These are phyloP conservation scores for Ophion slaviceki DNA, from an alignment of 2,888 invertebrate genomes.

Conservation along the genomic window DNA sequence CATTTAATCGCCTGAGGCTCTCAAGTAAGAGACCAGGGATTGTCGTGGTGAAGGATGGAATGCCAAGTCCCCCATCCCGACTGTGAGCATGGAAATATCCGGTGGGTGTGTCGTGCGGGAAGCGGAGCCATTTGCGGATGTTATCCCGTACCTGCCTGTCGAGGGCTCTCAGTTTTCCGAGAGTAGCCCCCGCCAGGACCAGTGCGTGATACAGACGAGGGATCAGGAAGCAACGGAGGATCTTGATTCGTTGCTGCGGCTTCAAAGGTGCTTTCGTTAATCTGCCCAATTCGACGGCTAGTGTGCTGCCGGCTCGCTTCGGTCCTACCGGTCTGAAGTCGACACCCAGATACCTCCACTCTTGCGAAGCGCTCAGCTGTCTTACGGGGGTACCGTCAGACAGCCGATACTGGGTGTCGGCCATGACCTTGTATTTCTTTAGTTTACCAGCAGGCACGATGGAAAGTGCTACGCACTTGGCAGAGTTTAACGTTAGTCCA, in stretches of 20 bases:
- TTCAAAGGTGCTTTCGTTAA: conserved; percentile 21
- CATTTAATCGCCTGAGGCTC: not conserved
- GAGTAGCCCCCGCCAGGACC: not conserved
- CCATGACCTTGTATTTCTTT: conserved; percentile 20
- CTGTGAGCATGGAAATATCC: conserved; percentile 50
- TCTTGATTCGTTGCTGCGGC: conserved; percentile 63
- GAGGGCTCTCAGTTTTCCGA: conserved; percentile 36
- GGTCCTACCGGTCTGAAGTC: conserved; percentile 57
- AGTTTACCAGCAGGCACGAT: conserved; percentile 33
- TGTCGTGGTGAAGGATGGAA: conserved; percentile 45
- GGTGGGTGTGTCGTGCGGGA: conserved; percentile 53
- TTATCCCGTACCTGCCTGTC: conserved; percentile 20
- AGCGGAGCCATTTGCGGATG: conserved; percentile 41
- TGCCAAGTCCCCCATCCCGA: conserved; percentile 53
- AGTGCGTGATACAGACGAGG: not conserved
- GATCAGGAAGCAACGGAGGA: conserved; percentile 39
- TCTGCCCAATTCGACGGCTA: not conserved
- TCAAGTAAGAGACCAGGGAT: conserved; percentile 3
- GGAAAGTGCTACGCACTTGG: conserved; percentile 14
- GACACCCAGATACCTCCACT: conserved; percentile 61
- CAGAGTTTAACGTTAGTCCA: conserved; percentile 46
- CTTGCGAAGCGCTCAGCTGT: conserved; percentile 33
- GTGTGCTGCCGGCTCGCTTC: not conserved
- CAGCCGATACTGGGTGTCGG: not conserved
- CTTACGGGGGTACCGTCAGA: not conserved